Percentiles rank a stretch among this genome's conserved stretches.
Evolutionary conservation across 37 sponge, comb jelly and placozoan genomes (phyloP).

Genomic region (Chondrilla cf. caribensis): DNA sequence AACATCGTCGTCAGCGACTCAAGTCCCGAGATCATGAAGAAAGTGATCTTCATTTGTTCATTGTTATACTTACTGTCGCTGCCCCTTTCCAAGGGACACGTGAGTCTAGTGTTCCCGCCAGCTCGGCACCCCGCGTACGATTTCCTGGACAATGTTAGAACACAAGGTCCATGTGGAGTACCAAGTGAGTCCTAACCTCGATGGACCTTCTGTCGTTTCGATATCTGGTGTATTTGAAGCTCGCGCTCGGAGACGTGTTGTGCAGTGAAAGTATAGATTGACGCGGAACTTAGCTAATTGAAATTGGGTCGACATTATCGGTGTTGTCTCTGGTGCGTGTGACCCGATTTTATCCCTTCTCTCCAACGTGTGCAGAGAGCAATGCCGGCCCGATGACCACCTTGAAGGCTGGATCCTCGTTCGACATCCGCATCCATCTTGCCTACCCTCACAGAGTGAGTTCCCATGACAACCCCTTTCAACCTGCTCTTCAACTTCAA

Average conservation of each 20-base stretch:
- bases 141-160: conserved; percentile 81
- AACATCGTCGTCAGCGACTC: not conserved
- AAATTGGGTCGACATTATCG: not conserved
- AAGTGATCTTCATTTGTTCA: not conserved
- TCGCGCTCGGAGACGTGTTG: not conserved
- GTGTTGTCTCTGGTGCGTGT: not conserved
- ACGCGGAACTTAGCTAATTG: not conserved
- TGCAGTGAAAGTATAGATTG: too few relatives aligned
- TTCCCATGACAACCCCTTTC: not conserved
- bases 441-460: conserved; percentile 64
- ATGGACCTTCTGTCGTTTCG: not conserved
- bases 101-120: conserved; percentile 61
- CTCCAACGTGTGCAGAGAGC: conserved; percentile 26
- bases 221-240: not conserved
- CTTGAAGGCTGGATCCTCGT: conserved; percentile 35
- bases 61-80: not conserved
- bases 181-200: conserved; percentile 23
- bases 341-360: too few relatives aligned
- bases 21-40: not conserved
- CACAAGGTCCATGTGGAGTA: conserved; percentile 77
- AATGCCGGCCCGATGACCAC: conserved; percentile 33
- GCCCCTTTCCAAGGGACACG: conserved; percentile 32
- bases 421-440: conserved; percentile 49
- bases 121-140: conserved; percentile 58
- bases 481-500: not conserved